phyloP scores from a whole-genome alignment of 2,888 invertebrate species.

The Taphrorychus bicolor region DNA sequence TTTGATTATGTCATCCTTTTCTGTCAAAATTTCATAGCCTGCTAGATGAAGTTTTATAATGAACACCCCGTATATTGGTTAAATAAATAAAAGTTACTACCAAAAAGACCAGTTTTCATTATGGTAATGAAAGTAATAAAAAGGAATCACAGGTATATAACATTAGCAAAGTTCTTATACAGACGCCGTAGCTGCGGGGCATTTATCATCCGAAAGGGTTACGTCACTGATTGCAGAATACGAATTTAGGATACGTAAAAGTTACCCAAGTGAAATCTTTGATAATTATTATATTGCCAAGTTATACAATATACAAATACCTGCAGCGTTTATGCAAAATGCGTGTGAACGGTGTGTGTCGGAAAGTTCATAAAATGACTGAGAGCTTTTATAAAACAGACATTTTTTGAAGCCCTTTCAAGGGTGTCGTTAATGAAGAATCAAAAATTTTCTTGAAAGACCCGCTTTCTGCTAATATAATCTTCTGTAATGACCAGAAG shows the following conservation, averaged over 20 bases:
- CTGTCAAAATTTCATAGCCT: no score
- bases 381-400: no score
- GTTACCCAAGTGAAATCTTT: neutral
- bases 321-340: neutral
- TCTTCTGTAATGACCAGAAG: no score
- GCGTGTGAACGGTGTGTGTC: neutral
- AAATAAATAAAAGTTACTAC: no score
- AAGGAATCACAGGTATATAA: neutral
- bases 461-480: no score
- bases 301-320: slow-evolving; percentile 1
- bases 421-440: no score
- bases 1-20: no score
- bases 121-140: no score
- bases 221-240: neutral
- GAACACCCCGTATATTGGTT: no score
- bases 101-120: neutral
- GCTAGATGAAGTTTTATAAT: no score
- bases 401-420: no score
- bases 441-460: no score
- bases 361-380: neutral
- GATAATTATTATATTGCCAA: neutral
- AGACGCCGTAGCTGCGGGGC: neutral
- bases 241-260: neutral
- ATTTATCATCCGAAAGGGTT: neutral
- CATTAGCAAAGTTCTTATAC: neutral